Evolutionary conservation across 1,140 invertebrate genomes (phyloP).

Genomic region (Asbolus verrucosus): DNA sequence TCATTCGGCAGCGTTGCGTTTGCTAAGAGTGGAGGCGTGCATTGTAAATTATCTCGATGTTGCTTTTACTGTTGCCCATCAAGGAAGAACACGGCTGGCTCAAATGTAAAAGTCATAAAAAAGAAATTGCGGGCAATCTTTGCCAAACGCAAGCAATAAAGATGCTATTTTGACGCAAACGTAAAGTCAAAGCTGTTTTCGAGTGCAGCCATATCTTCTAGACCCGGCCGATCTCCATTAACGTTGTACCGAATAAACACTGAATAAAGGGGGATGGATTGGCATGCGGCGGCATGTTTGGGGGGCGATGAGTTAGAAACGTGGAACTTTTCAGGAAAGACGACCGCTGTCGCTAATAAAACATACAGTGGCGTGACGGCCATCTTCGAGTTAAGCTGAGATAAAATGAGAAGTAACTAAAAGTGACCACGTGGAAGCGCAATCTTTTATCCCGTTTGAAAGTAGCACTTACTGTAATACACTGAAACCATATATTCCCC

Average conservation of each 20-base stretch:
- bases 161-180: slow-evolving; percentile 23
- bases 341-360: not conserved
- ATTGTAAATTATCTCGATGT: slow-evolving; percentile 49
- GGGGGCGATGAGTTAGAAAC: not conserved
- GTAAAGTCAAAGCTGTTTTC: not conserved
- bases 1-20: slow-evolving; percentile 40
- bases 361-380: not conserved
- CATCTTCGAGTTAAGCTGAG: slow-evolving; percentile 13
- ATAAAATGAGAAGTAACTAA: slow-evolving; percentile 43
- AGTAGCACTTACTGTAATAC: slow-evolving; percentile 48
- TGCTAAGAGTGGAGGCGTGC: slow-evolving; percentile 48
- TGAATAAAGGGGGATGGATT: too few relatives aligned
- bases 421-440: slow-evolving; percentile 36
- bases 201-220: too few relatives aligned
- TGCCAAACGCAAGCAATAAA: slow-evolving; percentile 40
- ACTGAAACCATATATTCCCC: slow-evolving; percentile 48
- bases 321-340: not conserved
- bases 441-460: slow-evolving; percentile 47
- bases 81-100: slow-evolving; percentile 43
- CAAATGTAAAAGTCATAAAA: slow-evolving; percentile 43
- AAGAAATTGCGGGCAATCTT: slow-evolving; percentile 43
- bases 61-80: slow-evolving; percentile 46
- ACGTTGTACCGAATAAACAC: too few relatives aligned
- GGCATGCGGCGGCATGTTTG: too few relatives aligned
- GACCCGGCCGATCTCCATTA: too few relatives aligned